Percentiles rank a stretch among this genome's conserved stretches.
Evolutionary conservation across 1,140 invertebrate species (phyloP).

Genomic region (Zaprionus gabonicus): DNA sequence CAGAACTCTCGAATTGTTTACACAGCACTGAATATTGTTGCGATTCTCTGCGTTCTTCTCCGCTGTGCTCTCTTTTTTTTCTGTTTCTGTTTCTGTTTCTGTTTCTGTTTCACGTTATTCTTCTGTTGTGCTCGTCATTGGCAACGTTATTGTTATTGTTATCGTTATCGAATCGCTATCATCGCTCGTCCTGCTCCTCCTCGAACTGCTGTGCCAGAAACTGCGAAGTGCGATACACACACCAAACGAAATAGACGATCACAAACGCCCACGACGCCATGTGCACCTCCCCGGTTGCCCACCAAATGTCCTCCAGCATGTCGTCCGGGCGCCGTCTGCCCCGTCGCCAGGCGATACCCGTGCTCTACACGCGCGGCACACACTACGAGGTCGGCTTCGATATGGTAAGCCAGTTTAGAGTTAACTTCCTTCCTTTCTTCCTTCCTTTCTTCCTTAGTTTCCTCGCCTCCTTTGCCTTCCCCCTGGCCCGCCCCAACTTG

Average conservation of each 20-base stretch:
- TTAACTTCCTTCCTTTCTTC: background rate
- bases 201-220: conserved; percentile 17
- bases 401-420: conserved; percentile 87
- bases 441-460: no score
- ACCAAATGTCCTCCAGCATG: conserved; percentile 46
- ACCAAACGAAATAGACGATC: conserved; percentile 18
- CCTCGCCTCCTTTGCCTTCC: no score
- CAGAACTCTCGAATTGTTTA: conserved; percentile 17
- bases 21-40: background rate
- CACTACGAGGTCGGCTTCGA: conserved; percentile 94
- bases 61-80: background rate
- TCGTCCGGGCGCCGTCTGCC: conserved; percentile 67
- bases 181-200: conserved; percentile 3
- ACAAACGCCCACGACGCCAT: conserved; percentile 19
- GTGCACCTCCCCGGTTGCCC: conserved; percentile 8
- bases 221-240: background rate
- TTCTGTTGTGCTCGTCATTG: background rate
- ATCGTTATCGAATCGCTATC: background rate
- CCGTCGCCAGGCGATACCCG: conserved; percentile 89
- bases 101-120: conserved; percentile 9
- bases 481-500: background rate
- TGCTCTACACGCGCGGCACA: conserved; percentile 91
- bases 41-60: background rate
- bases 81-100: background rate
- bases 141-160: background rate